A percentile compares a stretch with the other conserved stretches of the same genome.
phyloP scores from a whole-genome alignment of 2,888 invertebrate species.

The Rhodophaea formosa region DNA sequence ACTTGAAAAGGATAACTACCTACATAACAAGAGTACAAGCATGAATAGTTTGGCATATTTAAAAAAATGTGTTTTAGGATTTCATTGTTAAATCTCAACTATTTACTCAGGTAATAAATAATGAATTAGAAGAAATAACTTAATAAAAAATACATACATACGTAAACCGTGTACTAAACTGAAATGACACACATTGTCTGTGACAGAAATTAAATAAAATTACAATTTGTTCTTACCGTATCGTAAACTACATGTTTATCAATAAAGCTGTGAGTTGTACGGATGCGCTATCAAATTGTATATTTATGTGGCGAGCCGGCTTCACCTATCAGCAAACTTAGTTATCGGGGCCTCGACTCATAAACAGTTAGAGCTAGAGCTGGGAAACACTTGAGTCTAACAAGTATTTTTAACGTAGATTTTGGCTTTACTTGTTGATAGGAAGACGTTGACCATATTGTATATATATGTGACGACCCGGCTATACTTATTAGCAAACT shows the following conservation, averaged over 20 bases:
- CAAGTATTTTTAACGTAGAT: neutral
- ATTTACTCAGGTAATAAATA: too few relatives aligned
- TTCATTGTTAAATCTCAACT: too few relatives aligned
- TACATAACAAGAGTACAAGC: too few relatives aligned
- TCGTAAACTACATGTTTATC: neutral
- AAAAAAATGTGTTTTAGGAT: too few relatives aligned
- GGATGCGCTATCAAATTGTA: neutral
- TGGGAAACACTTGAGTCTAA: neutral
- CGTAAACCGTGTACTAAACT: neutral
- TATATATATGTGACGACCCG: neutral
- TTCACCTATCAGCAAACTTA: neutral
- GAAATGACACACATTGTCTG: neutral
- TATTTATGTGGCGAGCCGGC: neutral
- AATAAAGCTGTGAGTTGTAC: neutral
- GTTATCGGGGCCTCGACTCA: neutral
- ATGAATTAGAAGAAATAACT: too few relatives aligned
- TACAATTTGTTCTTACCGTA: neutral
- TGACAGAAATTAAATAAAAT: neutral
- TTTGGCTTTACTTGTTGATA: neutral
- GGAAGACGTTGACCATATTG: too few relatives aligned
- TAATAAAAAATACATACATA: neutral
- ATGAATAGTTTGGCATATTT: too few relatives aligned
- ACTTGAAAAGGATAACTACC: too few relatives aligned
- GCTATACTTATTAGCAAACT: neutral
- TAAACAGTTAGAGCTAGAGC: neutral